Conservation (phyloP, 2,113 vertebrate species). For the Porphyrio hochstetteri region DNA sequence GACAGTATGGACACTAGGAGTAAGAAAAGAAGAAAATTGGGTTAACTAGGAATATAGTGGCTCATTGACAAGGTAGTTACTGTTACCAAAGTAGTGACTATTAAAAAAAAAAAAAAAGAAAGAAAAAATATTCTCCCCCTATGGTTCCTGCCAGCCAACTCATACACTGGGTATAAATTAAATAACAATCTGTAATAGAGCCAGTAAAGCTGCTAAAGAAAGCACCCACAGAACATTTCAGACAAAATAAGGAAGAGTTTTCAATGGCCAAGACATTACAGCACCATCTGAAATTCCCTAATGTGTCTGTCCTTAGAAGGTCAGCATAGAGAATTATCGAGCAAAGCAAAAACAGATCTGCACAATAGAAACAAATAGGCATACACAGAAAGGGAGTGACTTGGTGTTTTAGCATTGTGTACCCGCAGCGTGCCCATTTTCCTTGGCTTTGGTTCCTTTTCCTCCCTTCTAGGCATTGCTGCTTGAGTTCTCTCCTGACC, state of each 20-base stretch:
- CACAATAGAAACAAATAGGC: background rate
- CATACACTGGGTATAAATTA: background rate
- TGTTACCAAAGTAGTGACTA: background rate
- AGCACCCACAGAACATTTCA: conserved; percentile 43
- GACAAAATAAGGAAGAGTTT: conserved; percentile 62
- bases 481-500: background rate
- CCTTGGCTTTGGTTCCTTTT: conserved; percentile 8
- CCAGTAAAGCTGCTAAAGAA: conserved; percentile 44
- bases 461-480: background rate
- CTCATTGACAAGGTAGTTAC: background rate
- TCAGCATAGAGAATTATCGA: background rate
- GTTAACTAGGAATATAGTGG: background rate
- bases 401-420: conserved; percentile 5
- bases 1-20: background rate
- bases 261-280: conserved; percentile 60
- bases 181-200: background rate
- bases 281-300: conserved; percentile 59
- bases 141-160: background rate
- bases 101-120: background rate
- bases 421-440: background rate
- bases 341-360: background rate
- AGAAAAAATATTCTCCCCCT: background rate
- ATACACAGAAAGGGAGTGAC: background rate
- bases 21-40: background rate
- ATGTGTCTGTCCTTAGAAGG: conserved; percentile 40